phyloP scores from a whole-genome alignment of 2,888 invertebrate species.

The Cephonodes hylas region DNA sequence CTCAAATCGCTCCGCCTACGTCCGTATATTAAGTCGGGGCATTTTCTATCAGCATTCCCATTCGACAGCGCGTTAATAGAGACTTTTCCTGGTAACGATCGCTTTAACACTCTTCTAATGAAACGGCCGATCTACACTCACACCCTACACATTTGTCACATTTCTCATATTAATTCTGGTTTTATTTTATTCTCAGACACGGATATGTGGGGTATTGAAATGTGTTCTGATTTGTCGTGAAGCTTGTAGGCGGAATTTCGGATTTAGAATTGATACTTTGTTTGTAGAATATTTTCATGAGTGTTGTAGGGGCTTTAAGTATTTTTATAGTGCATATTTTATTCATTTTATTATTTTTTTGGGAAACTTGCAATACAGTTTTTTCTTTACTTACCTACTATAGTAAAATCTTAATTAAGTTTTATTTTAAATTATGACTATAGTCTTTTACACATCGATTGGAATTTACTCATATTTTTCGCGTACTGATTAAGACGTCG shows the following conservation, averaged over 20 bases:
- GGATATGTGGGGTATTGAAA: background rate
- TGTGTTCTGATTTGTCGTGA: background rate
- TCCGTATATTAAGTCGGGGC: background rate
- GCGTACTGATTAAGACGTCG: no score
- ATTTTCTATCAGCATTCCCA: conserved; percentile 26
- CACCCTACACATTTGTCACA: conserved; percentile 16
- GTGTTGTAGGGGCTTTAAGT: no score
- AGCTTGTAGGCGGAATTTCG: background rate
- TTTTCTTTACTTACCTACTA: no score
- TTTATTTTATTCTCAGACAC: background rate
- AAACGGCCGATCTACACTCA: conserved; percentile 28
- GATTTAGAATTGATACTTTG: no score
- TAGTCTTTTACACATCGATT: no score
- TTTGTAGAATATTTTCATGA: no score
- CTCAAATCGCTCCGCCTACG: background rate
- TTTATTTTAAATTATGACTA: no score
- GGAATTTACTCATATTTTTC: no score
- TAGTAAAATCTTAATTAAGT: no score
- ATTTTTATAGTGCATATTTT: no score
- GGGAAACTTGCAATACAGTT: no score
- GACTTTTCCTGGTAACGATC: conserved; percentile 26
- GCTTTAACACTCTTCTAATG: conserved; percentile 28
- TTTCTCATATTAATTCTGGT: conserved; percentile 18
- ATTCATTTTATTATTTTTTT: no score
- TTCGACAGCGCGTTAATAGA: conserved; percentile 27